Evolutionary conservation across 2,888 invertebrate species (phyloP), one percentile per base, ranked within the genome.

Genomic region (Sceliomorpha sp.): DNA sequence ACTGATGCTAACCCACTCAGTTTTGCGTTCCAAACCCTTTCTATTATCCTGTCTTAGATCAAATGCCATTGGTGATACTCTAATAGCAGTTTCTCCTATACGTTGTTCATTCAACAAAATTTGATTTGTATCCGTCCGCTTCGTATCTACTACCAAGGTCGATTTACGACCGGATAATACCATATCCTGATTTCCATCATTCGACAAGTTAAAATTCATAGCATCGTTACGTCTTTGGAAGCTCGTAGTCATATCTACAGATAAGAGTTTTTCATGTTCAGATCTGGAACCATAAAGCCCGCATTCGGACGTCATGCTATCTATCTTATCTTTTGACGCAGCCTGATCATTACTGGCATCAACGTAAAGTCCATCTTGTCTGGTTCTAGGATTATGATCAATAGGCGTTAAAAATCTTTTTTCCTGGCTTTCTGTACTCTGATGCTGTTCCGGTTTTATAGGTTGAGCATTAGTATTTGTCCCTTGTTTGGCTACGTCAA

Each of bases 311-410:
- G 73, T 73, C 0, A 74, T 56, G 0, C 74, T 27, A 10, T 85
- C 85, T 12, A 75, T 55, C 5, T 83, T 56, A 20, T 85, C 84
- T 14, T 81, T 83, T 9, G 80, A 71, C 0, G 73, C 59, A 1
- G 73, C 51, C 2, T 78, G 79, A 27, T 85, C 85, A 0, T 80
- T 82, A 13, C 83, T 87, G 1, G 83, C 64, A 13, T 86, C 85
- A 0, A 87, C 83, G 47, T 85, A 87, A 0, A 88, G 59, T 7
- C 88, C 88, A 17, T 88, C 88, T 62, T 87, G 87, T 3, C 88
- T 71, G 0, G 87, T 88, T 29, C 88, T 77, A 0, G 86, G 85
- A 42, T 81, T 87, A 47, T 86, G 85, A 78, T 81, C 86, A 1
- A 84, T 75, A 0, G 78, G 53, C 0, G 59, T 39, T 27, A 81